Percentiles rank a stretch among this genome's conserved stretches.
phyloP scores from a whole-genome alignment of 2,113 vertebrate genomes.

The Tretioscincus oriximinensis region DNA sequence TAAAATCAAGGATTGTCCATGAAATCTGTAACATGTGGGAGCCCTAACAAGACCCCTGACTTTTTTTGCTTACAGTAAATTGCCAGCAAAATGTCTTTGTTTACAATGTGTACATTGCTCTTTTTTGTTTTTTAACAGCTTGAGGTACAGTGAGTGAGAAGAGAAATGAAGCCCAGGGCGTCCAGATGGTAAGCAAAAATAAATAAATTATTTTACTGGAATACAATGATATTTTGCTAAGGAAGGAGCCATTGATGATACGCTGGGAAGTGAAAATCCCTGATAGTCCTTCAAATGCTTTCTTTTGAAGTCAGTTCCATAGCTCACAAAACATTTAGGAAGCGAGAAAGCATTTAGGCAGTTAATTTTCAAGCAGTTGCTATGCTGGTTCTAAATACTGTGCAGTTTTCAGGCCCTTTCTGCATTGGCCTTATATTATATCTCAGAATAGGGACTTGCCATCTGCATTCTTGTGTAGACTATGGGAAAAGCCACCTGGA shows the following conservation, averaged over 20 bases:
- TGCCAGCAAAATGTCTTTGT: slow-evolving; percentile 38
- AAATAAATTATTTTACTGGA: background rate
- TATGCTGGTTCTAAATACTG: too few species aligned
- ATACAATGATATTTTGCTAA: slow-evolving; percentile 2
- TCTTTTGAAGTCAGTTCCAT: background rate
- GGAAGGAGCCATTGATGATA: background rate
- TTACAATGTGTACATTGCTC: slow-evolving; percentile 49
- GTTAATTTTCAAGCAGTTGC: too few species aligned
- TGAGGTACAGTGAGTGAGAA: slow-evolving; percentile 53
- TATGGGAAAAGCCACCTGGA: too few species aligned
- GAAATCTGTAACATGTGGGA: too few species aligned
- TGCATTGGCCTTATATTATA: too few species aligned
- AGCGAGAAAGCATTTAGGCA: background rate
- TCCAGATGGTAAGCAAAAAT: slow-evolving; percentile 63
- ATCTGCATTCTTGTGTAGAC: too few species aligned
- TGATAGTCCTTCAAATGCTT: too few species aligned
- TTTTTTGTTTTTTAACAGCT: slow-evolving; percentile 63
- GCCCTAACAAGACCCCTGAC: too few species aligned
- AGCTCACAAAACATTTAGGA: background rate
- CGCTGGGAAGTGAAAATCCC: background rate
- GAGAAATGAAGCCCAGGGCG: slow-evolving; percentile 67
- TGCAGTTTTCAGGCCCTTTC: too few species aligned
- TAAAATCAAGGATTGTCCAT: too few species aligned
- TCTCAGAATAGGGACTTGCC: too few species aligned
- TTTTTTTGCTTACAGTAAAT: background rate